A percentile compares a stretch with the other conserved stretches of the same genome.
phyloP scores from a whole-genome alignment of 2,797 vertebrate species.

The Carapus acus region DNA sequence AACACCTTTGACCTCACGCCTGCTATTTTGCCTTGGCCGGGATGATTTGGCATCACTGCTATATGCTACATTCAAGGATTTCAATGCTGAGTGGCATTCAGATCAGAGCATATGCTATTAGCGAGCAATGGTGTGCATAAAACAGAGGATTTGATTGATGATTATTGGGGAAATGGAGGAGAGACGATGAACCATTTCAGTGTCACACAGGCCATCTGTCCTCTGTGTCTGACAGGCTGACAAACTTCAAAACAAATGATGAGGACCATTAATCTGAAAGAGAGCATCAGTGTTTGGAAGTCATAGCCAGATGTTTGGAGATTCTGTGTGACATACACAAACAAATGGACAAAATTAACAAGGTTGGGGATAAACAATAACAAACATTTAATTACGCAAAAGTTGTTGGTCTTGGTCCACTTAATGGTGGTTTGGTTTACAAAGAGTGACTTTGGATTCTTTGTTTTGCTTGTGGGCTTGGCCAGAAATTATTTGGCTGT shows the following conservation, averaged over 20 bases:
- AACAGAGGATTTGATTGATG: conserved; percentile 13
- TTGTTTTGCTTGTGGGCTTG: too few relatives aligned
- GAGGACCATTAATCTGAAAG: conserved; percentile 2
- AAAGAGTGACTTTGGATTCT: too few relatives aligned
- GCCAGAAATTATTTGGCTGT: too few relatives aligned
- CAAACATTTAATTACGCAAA: too few relatives aligned
- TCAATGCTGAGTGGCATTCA: conserved; percentile 23
- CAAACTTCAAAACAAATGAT: neutral
- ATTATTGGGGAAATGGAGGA: conserved; percentile 13
- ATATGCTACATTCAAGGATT: conserved; percentile 27
- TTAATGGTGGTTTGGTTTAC: too few relatives aligned
- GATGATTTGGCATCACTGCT: conserved; percentile 22
- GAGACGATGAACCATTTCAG: conserved; percentile 24
- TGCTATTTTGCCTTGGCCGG: conserved; percentile 2
- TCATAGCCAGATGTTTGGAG: too few relatives aligned
- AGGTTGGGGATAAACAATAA: too few relatives aligned
- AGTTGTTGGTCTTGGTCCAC: too few relatives aligned
- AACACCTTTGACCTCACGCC: conserved; percentile 13
- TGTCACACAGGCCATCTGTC: conserved; percentile 7
- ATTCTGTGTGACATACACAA: too few relatives aligned
- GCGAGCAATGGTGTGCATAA: conserved; percentile 7
- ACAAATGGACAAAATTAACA: neutral
- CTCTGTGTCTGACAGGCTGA: neutral
- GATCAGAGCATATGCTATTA: conserved; percentile 28
- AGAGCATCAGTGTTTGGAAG: neutral